Percentiles rank a stretch among this genome's conserved stretches.
These are phyloP conservation scores for Lithophane socia DNA, from an alignment of 2,888 invertebrate species.

Conservation along the genomic window DNA sequence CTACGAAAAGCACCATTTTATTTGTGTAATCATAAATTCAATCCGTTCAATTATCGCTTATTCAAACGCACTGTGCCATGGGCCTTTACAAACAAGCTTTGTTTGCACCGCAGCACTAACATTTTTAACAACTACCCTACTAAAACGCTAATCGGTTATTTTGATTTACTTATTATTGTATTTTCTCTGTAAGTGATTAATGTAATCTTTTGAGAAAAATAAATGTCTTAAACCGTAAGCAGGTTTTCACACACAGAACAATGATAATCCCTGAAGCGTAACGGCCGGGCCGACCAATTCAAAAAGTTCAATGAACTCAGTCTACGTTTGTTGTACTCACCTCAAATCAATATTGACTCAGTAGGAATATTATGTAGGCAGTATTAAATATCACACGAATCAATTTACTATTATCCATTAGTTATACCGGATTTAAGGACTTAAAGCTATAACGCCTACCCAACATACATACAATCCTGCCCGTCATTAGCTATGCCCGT, in stretches of 20 bases:
- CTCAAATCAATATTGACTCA: slow-evolving; percentile 38
- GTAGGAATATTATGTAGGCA: not conserved
- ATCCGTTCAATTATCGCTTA: no score
- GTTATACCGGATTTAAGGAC: not conserved
- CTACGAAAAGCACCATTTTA: no score
- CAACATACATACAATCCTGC: not conserved
- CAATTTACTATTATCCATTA: slow-evolving; percentile 6
- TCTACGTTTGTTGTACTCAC: slow-evolving; percentile 1
- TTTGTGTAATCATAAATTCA: no score
- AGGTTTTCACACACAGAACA: slow-evolving; percentile 25
- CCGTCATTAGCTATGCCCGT: slow-evolving; percentile 5
- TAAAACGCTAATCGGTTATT: no score
- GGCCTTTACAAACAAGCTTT: no score
- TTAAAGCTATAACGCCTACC: not conserved
- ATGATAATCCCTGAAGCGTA: slow-evolving; percentile 11
- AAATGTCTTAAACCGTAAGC: no score
- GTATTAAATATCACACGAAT: not conserved
- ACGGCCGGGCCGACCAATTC: not conserved
- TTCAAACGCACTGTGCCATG: no score
- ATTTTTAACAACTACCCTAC: no score
- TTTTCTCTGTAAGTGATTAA: no score
- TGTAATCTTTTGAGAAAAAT: no score
- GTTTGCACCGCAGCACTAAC: no score
- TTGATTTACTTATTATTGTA: no score
- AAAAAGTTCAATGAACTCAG: slow-evolving; percentile 27